Percentiles rank a stretch among this genome's conserved stretches.
These are phyloP conservation scores for Synanceia verrucosa DNA, from an alignment of 2,797 vertebrate genomes.

Conservation along the genomic window DNA sequence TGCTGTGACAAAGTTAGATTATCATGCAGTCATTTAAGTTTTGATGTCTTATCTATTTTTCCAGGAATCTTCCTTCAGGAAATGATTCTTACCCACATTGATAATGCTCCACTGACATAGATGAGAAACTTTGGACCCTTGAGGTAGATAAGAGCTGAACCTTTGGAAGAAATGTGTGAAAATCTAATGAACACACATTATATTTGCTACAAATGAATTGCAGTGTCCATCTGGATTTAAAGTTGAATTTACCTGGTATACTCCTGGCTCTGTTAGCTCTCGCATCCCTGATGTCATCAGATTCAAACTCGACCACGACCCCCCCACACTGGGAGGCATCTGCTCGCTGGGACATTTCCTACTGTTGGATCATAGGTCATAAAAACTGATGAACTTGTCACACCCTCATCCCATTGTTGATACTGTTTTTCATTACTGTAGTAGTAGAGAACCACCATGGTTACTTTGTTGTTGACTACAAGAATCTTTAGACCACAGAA, in stretches of 20 bases:
- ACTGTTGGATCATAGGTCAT: slow-evolving; percentile 27
- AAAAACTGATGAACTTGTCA: slow-evolving; percentile 41
- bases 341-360: slow-evolving; percentile 79
- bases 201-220: slow-evolving; percentile 15
- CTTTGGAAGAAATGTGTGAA: slow-evolving; percentile 56
- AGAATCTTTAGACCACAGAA: background rate
- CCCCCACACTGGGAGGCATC: slow-evolving; percentile 73
- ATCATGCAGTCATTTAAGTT: slow-evolving; percentile 33
- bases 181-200: slow-evolving; percentile 12
- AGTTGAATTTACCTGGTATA: slow-evolving; percentile 75
- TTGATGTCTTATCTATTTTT: slow-evolving; percentile 23
- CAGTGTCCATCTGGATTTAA: slow-evolving; percentile 6
- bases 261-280: slow-evolving; percentile 62
- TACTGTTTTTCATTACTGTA: slow-evolving; percentile 1
- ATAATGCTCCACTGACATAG: slow-evolving; percentile 84
- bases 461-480: background rate
- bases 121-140: slow-evolving; percentile 84
- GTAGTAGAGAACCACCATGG: background rate
- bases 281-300: slow-evolving; percentile 67
- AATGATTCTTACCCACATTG: slow-evolving; percentile 84
- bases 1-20: slow-evolving; percentile 18
- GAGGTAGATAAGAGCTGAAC: slow-evolving; percentile 80
- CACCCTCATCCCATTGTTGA: slow-evolving; percentile 20
- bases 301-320: slow-evolving; percentile 77
- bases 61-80: slow-evolving; percentile 43